Conservation (phyloP, 2,888 invertebrate genomes). For the Eumacrocentrus americanus region DNA sequence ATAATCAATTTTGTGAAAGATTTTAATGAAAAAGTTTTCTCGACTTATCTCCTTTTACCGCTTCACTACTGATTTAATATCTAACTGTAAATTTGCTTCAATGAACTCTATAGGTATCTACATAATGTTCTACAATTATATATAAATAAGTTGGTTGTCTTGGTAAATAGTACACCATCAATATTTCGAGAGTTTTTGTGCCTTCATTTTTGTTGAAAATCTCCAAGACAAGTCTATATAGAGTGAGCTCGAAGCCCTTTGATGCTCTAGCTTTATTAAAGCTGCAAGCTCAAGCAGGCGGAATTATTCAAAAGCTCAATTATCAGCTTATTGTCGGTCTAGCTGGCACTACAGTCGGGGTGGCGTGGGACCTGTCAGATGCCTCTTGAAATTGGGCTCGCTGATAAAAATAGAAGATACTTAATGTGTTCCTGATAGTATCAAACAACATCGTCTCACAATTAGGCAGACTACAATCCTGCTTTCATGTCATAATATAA, state of each 20-base stretch:
- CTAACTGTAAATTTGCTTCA: background rate
- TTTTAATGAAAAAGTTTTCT: background rate
- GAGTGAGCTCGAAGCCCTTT: background rate
- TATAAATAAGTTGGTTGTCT: background rate
- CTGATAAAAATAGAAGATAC: background rate
- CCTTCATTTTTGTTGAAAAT: background rate
- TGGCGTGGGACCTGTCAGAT: conserved; percentile 52
- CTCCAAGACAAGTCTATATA: conserved; percentile 3
- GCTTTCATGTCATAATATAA: too few species aligned
- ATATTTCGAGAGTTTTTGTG: background rate
- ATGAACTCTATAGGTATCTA: background rate
- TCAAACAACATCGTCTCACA: too few species aligned
- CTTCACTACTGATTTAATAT: too few species aligned
- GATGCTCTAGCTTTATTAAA: conserved; percentile 42
- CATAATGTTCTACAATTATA: background rate
- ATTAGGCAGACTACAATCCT: too few species aligned
- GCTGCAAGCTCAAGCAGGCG: conserved; percentile 45
- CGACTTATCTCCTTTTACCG: too few species aligned
- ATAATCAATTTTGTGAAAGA: too few species aligned
- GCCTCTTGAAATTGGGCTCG: conserved; percentile 29
- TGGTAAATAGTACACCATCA: background rate
- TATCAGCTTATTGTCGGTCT: conserved; percentile 58
- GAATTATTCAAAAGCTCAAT: conserved; percentile 58
- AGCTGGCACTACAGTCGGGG: conserved; percentile 43
- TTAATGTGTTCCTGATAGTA: background rate